Percentiles rank a stretch among this genome's conserved stretches.
These are phyloP conservation scores for Amia ocellicauda DNA, from an alignment of 2,113 vertebrate species.

Conservation along the genomic window DNA sequence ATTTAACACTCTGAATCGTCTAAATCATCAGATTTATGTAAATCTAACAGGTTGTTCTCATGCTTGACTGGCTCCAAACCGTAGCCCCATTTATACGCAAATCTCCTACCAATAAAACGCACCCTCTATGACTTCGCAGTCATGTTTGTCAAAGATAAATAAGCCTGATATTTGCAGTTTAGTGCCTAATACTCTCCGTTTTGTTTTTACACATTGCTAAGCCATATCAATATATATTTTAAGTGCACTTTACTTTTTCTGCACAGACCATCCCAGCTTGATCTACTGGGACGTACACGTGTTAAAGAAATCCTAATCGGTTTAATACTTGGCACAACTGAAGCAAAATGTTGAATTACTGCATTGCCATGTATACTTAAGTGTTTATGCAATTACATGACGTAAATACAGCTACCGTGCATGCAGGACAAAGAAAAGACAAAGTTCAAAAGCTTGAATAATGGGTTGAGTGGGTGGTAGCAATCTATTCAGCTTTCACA, in stretches of 20 bases:
- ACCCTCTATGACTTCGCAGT: conserved; percentile 23
- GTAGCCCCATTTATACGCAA: conserved; percentile 28
- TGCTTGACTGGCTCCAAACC: conserved; percentile 33
- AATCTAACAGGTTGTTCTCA: conserved; percentile 47
- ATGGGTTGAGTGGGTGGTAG: neutral
- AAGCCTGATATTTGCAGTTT: conserved; percentile 11
- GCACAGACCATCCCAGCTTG: too few relatives aligned
- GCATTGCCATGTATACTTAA: too few relatives aligned
- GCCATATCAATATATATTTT: conserved; percentile 10
- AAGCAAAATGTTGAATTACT: too few relatives aligned
- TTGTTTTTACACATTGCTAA: conserved; percentile 15
- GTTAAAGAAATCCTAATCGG: too few relatives aligned
- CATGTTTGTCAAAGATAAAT: conserved; percentile 23
- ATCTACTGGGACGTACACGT: too few relatives aligned
- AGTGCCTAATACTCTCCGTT: conserved; percentile 3
- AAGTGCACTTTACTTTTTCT: neutral
- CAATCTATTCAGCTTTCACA: neutral
- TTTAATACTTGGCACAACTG: too few relatives aligned
- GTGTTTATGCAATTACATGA: neutral
- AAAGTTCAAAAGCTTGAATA: neutral
- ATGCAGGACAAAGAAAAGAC: neutral
- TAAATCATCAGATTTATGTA: conserved; percentile 46
- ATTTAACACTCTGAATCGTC: conserved; percentile 42
- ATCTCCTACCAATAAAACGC: conserved; percentile 33
- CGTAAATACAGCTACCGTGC: too few relatives aligned